Conservation (phyloP, 37 sponge, comb jelly and placozoan species). For the Cliona cf. orientalis region DNA sequence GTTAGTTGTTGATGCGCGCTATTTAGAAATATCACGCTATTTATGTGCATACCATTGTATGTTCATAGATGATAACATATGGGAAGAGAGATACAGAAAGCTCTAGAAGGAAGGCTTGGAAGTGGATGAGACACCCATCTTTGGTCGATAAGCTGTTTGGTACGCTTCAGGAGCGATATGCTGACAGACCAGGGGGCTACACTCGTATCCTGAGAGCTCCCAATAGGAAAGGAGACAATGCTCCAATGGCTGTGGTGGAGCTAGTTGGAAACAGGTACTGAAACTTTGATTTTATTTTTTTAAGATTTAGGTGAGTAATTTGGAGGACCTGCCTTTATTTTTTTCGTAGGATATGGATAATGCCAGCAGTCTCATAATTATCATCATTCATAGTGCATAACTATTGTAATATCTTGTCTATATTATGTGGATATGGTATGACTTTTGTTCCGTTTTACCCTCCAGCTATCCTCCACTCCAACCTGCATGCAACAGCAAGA, state of each 20-base stretch:
- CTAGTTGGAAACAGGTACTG: slow-evolving; percentile 66
- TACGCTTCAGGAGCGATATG: slow-evolving; percentile 53
- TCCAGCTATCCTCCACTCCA: no score
- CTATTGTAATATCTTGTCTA: no score
- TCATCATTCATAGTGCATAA: no score
- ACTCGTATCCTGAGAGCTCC: slow-evolving; percentile 80
- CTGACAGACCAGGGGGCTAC: slow-evolving; percentile 74
- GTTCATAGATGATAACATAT: not conserved
- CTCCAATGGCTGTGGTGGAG: slow-evolving; percentile 88
- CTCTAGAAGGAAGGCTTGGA: slow-evolving; percentile 18
- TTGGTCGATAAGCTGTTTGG: slow-evolving; percentile 74
- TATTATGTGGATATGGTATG: no score
- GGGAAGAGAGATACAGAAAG: slow-evolving; percentile 28
- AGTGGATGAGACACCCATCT: slow-evolving; percentile 51
- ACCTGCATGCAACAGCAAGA: no score
- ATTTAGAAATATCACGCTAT: not conserved
- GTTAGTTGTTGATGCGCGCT: slow-evolving; percentile 43
- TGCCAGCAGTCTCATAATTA: no score
- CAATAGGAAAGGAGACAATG: slow-evolving; percentile 81
- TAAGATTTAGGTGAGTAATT: no score
- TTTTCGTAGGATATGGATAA: no score
- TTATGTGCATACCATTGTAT: not conserved
- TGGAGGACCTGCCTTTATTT: no score
- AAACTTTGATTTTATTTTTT: not conserved
- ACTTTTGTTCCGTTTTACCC: no score